phyloP scores from a whole-genome alignment of 2,797 vertebrate genomes.

The Dipus sagitta region DNA sequence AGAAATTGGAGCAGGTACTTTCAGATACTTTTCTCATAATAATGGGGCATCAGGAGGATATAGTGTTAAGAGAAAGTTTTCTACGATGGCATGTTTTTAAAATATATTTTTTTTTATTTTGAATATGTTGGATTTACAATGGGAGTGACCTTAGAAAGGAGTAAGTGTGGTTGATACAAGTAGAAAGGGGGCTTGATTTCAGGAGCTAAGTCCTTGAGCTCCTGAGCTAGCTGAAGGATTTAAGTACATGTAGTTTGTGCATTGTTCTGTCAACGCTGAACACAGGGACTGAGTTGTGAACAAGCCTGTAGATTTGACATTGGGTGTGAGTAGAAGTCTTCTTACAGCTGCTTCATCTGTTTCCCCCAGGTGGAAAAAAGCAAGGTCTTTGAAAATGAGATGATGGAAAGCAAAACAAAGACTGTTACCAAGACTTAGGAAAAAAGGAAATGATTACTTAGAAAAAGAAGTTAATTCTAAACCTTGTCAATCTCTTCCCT shows the following conservation, averaged over 20 bases:
- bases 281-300: no score
- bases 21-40: not conserved
- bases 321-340: not conserved
- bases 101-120: not conserved
- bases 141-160: not conserved
- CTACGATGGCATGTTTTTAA: not conserved
- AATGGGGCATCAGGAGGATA: not conserved
- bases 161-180: not conserved
- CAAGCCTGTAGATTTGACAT: not conserved
- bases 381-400: not conserved
- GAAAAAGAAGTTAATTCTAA: not conserved
- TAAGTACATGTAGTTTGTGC: not conserved
- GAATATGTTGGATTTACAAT: not conserved
- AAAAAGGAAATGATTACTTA: slow-evolving; percentile 27
- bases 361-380: not conserved
- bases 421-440: not conserved
- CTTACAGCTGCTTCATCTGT: not conserved
- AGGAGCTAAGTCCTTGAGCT: not conserved
- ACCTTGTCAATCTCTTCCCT: not conserved
- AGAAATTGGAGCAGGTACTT: not conserved
- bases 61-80: not conserved
- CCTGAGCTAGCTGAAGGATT: not conserved
- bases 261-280: not conserved
- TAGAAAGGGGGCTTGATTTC: not conserved
- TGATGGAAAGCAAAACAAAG: slow-evolving; percentile 18